phyloP scores from a whole-genome alignment of 1,140 invertebrate genomes.

The Bursaphelenchus mucronatus region DNA sequence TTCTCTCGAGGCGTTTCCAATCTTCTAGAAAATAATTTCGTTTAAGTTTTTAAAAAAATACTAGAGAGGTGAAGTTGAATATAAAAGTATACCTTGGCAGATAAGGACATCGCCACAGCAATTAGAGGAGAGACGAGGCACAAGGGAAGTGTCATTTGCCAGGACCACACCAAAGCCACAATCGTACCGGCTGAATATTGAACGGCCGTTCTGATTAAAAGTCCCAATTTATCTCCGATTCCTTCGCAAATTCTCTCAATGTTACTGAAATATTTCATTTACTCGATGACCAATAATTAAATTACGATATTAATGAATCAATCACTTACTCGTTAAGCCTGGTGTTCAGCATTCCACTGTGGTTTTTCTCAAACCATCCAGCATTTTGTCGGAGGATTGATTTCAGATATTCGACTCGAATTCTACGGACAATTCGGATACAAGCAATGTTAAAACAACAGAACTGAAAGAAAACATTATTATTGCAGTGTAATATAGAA shows the following conservation, averaged over 20 bases:
- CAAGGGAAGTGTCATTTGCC: slow-evolving; percentile 49
- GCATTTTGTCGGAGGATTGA: slow-evolving; percentile 77
- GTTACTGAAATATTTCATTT: slow-evolving; percentile 67
- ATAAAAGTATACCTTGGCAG: background rate
- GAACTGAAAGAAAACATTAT: slow-evolving; percentile 59
- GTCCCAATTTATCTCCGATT: slow-evolving; percentile 78
- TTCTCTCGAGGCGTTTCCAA: slow-evolving; percentile 65
- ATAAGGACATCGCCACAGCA: slow-evolving; percentile 27
- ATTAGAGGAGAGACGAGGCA: slow-evolving; percentile 34
- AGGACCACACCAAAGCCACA: slow-evolving; percentile 43
- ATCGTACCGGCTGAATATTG: slow-evolving; percentile 40
- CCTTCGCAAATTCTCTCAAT: slow-evolving; percentile 81
- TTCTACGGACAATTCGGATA: slow-evolving; percentile 69
- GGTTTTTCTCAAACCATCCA: slow-evolving; percentile 80
- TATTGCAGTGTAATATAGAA: too few species aligned
- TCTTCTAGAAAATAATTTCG: slow-evolving; percentile 36
- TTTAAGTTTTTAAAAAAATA: background rate
- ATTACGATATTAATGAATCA: slow-evolving; percentile 16
- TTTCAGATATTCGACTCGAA: slow-evolving; percentile 70
- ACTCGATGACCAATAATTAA: slow-evolving; percentile 10
- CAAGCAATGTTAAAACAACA: slow-evolving; percentile 61
- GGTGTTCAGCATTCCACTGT: slow-evolving; percentile 78
- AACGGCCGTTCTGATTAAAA: slow-evolving; percentile 67
- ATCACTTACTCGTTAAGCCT: slow-evolving; percentile 78
- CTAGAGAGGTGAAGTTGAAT: background rate